Conservation (phyloP, 2,888 invertebrate genomes). For the Scrobipalpa costella region DNA sequence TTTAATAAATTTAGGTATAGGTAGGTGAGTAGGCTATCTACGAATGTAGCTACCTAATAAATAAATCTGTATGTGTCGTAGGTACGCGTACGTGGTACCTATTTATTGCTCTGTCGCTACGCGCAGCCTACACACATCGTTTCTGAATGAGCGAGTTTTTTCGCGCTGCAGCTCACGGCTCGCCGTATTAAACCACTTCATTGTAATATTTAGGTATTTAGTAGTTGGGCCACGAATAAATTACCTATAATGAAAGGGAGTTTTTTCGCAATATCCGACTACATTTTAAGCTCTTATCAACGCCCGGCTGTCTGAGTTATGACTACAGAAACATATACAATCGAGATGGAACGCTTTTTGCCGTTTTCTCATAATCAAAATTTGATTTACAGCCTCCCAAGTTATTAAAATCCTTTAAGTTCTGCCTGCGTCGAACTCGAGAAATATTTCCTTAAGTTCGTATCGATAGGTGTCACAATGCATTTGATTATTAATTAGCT, state of each 20-base stretch:
- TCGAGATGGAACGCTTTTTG: slow-evolving; percentile 49
- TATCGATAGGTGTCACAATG: slow-evolving; percentile 23
- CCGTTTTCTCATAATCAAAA: slow-evolving; percentile 65
- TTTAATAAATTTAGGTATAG: no score
- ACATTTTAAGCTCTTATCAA: slow-evolving; percentile 64
- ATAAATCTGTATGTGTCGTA: no score
- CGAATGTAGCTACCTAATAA: no score
- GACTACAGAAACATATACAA: slow-evolving; percentile 33
- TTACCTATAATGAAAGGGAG: slow-evolving; percentile 55
- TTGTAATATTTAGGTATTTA: slow-evolving; percentile 71
- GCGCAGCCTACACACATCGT: slow-evolving; percentile 45
- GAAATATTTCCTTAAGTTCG: slow-evolving; percentile 43
- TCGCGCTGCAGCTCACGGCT: slow-evolving; percentile 45
- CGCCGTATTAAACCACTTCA: slow-evolving; percentile 59
- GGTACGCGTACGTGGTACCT: not conserved
- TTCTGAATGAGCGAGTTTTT: slow-evolving; percentile 50
- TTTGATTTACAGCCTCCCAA: slow-evolving; percentile 66
- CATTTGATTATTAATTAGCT: not conserved
- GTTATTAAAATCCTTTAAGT: slow-evolving; percentile 65
- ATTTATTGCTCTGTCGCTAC: slow-evolving; percentile 38
- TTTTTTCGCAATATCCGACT: slow-evolving; percentile 53
- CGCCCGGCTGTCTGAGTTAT: slow-evolving; percentile 58
- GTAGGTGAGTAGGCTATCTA: no score
- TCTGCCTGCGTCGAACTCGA: slow-evolving; percentile 38
- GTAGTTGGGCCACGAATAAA: slow-evolving; percentile 63